Conservation (phyloP, 2,113 vertebrate genomes). For the Scomber scombrus region DNA sequence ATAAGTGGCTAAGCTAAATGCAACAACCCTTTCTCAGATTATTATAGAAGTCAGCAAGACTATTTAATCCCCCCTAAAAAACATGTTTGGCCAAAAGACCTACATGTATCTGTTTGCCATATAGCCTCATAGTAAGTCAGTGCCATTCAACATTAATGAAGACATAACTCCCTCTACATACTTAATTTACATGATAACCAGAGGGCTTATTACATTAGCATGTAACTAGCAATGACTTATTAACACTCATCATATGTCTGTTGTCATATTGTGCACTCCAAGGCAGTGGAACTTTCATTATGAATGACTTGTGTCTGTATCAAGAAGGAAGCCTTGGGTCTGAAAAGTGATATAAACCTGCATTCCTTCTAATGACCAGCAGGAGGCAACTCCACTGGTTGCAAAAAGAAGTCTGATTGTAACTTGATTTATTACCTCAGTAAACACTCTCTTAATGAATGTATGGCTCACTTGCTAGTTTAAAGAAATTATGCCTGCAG, state of each 20-base stretch:
- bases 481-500: not conserved
- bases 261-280: slow-evolving; percentile 17
- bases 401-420: no score
- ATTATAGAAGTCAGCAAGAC: not conserved
- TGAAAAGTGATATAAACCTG: no score
- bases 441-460: no score
- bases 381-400: no score
- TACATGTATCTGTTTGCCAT: not conserved
- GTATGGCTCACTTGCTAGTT: no score
- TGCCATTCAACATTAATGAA: slow-evolving; percentile 16
- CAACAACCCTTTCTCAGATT: not conserved
- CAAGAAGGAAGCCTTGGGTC: no score
- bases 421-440: no score
- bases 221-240: slow-evolving; percentile 34
- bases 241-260: slow-evolving; percentile 1
- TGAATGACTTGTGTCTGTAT: not conserved
- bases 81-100: no score
- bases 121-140: not conserved
- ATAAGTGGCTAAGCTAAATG: no score
- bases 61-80: no score
- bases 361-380: no score
- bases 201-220: slow-evolving; percentile 26
- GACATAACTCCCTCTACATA: slow-evolving; percentile 9
- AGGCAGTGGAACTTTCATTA: not conserved
- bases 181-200: slow-evolving; percentile 25